Base-by-base conservation (phyloP, 1,140 invertebrate genomes). In the Vanessa tameamea region DNA sequence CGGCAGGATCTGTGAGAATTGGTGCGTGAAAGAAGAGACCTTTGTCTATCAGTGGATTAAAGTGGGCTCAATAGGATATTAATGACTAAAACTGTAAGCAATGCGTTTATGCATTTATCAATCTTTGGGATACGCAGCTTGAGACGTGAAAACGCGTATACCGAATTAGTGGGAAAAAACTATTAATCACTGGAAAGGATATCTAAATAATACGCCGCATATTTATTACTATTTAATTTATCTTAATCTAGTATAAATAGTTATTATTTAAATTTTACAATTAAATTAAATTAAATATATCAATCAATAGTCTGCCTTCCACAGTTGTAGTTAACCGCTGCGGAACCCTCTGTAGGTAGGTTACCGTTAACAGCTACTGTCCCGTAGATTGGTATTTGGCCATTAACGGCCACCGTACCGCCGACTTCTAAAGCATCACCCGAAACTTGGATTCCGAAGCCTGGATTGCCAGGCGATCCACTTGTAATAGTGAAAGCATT, bases 341-440 rank as follows among this genome's bases (percentile, higher is more conserved):
- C 87, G 1, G 77, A 67, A 2, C 87, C 88, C 72, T 85, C 83
- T 1, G 82, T 82, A 15, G 87, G 85, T 26, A 90, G 20, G 63
- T 87, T 78, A 5, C 87, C 87, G 63, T 85, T 89, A 0, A 89
- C 53, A 0, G 78, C 75, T 0, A 90, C 86, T 7, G 85, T 79
- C 11, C 86, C 83, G 73, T 78, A 85, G 16, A 90, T 83, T 16
- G 88, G 88, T 77, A 88, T 80, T 61, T 82, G 78, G 11, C 88
- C 88, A 73, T 80, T 81, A 0, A 89, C 86, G 7, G 77, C 75
- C 5, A 90, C 79, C 0, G 77, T 79, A 37, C 88, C 88, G 43
- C 80, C 84, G 5, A 90, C 82, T 81, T 90, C 79, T n/a, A 90
- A 79, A 50, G 81, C 85, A 69, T 88, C 87, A 6, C 86, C 82